Evolutionary conservation across 2,113 vertebrate genomes (phyloP).

Genomic region (Bungarus multicinctus): DNA sequence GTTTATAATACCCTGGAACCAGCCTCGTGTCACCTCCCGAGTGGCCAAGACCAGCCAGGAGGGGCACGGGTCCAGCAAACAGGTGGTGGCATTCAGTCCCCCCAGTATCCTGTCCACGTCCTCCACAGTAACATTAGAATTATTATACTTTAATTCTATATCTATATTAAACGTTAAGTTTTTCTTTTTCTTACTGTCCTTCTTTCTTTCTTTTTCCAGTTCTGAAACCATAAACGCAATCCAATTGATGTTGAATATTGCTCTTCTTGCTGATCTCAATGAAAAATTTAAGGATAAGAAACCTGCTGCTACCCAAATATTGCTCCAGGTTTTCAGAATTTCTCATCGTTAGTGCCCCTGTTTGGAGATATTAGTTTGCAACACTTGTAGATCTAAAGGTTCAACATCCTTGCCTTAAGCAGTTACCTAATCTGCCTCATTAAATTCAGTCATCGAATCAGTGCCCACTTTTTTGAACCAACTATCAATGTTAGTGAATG

Average conservation of each 20-base stretch:
- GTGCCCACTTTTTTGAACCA: neutral
- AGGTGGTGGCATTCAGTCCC: no score
- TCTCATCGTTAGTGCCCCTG: neutral
- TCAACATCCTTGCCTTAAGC: neutral
- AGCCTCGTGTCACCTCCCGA: no score
- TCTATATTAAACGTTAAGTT: neutral
- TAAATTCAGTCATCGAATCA: neutral
- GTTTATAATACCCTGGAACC: no score
- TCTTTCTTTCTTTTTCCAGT: slow-evolving; percentile 35
- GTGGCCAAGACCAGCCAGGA: no score
- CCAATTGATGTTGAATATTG: neutral
- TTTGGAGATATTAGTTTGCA: neutral
- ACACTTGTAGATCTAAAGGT: neutral
- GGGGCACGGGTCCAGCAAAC: no score
- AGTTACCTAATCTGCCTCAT: neutral
- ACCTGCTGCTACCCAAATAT: neutral
- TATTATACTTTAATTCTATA: neutral
- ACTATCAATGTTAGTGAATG: neutral
- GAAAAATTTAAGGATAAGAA: neutral
- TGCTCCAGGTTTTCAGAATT: neutral
- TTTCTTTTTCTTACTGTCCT: slow-evolving; percentile 11
- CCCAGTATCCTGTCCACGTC: no score
- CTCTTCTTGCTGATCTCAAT: neutral
- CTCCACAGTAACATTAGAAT: no score
- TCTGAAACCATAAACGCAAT: neutral